Evolutionary conservation across 1,140 invertebrate species (phyloP).

Genomic region (Meteorus sp.): DNA sequence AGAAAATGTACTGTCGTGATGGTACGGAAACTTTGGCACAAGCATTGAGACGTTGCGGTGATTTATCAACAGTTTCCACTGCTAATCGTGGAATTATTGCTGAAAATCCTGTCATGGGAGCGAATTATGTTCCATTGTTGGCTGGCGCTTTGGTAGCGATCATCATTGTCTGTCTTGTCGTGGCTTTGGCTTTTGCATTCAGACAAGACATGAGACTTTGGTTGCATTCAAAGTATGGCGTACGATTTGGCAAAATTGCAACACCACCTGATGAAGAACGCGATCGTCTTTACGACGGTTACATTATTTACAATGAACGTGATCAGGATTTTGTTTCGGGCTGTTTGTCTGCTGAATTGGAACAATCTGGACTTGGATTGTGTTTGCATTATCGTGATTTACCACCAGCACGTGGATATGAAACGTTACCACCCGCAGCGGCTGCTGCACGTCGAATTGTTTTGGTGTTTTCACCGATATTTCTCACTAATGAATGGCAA

Average conservation of each 20-base stretch:
- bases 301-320: conserved; percentile 83
- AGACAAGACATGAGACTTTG: conserved; percentile 74
- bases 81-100: conserved; percentile 45
- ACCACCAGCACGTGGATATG: conserved; percentile 69
- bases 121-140: conserved; percentile 71
- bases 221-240: conserved; percentile 73
- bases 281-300: conserved; percentile 82
- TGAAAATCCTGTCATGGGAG: conserved; percentile 58
- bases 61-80: conserved; percentile 52
- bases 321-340: conserved; percentile 80
- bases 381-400: conserved; percentile 77
- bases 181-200: conserved; percentile 74
- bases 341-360: conserved; percentile 76
- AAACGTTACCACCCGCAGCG: conserved; percentile 75
- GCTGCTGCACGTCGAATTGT: conserved; percentile 74
- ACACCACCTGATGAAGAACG: conserved; percentile 64
- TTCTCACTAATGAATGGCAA: conserved; percentile 76
- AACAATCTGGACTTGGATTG: conserved; percentile 72
- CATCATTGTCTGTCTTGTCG: conserved; percentile 69
- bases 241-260: conserved; percentile 70
- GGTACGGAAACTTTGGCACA: conserved; percentile 63
- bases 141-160: conserved; percentile 75
- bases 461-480: conserved; percentile 73
- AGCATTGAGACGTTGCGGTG: conserved; percentile 65
- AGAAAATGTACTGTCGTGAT: conserved; percentile 68